Base-by-base conservation (phyloP, 2,113 vertebrate genomes). In the Nibea coibor region DNA sequence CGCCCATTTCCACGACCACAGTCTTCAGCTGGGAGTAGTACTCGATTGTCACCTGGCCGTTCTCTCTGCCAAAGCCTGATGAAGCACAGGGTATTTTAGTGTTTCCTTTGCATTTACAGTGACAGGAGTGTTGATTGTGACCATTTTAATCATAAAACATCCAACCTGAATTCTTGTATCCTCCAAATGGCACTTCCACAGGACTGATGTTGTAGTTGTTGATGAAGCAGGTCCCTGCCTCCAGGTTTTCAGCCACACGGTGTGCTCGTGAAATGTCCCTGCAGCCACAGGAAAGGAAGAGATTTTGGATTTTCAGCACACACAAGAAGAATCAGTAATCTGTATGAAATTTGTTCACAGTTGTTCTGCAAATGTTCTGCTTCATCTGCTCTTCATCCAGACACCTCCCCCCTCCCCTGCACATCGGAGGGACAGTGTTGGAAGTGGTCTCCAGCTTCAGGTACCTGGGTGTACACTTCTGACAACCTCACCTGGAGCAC, bases 1-100 rank as follows among this genome's bases (percentile, higher is more conserved):
- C 95, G 0, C 97, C 97, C 97, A 98, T 97, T 90, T 99, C 98
- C 91, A 99, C 97, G 0, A 95, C 96, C 71, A 99, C 96, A 0
- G 97, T 97, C 95, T 99, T 99, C 81, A 99, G 95, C 83, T 99
- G 98, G 0, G 98, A 96, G 83, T 97, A 99, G 87, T 97, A 96
- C 58, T 99, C 98, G 0, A 98, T 94, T 0, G 97, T 97, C 78
- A 96, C 97, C 28, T 94, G 93, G 50, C 98, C 98, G 0, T 99
- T 99, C 92, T 99, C 98, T 89, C 97, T 96, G 87, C 98, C 98
- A 65, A 99, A 97, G 8, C 98, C 98, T 99, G 94, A 43, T 3
- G 45, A 35, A 88, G 43, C 69, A 71, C 3, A 75, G 24, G 0
- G 0, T 2, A 4, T 8, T 48, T 54, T 35, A 53, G 1, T 31